phyloP scores from a whole-genome alignment of 2,113 vertebrate species.

The Paradisaea rubra region DNA sequence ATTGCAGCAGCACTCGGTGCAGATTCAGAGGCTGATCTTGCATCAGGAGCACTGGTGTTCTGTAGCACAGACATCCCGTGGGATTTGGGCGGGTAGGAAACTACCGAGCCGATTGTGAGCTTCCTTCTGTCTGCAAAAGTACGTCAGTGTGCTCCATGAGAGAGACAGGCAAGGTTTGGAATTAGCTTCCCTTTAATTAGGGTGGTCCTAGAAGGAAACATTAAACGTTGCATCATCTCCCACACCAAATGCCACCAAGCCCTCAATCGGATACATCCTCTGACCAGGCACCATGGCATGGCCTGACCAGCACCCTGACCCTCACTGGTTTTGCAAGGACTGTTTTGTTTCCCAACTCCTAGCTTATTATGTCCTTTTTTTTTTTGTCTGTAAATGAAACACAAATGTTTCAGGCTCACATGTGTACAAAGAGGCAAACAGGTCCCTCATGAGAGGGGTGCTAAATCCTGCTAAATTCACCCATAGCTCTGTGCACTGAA shows the following conservation, averaged over 20 bases:
- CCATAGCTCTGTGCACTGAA: neutral
- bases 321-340: neutral
- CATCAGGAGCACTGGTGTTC: neutral
- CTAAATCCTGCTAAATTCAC: neutral
- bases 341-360: neutral
- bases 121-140: neutral
- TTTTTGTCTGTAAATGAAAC: neutral
- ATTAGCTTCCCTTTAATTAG: neutral
- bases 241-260: neutral
- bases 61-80: accelerated
- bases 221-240: neutral
- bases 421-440: neutral
- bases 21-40: neutral
- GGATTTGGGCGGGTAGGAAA: neutral
- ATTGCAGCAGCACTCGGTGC: neutral
- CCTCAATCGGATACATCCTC: neutral
- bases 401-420: neutral
- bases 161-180: neutral
- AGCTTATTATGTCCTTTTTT: neutral
- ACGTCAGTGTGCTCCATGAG: accelerated
- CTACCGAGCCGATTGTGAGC: accelerated
- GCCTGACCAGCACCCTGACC: neutral
- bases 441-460: neutral
- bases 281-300: neutral
- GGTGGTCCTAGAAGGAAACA: neutral